These are phyloP conservation scores for Pycnomerus fuliginosus DNA, from an alignment of 2,888 invertebrate genomes.

Conservation along the genomic window DNA sequence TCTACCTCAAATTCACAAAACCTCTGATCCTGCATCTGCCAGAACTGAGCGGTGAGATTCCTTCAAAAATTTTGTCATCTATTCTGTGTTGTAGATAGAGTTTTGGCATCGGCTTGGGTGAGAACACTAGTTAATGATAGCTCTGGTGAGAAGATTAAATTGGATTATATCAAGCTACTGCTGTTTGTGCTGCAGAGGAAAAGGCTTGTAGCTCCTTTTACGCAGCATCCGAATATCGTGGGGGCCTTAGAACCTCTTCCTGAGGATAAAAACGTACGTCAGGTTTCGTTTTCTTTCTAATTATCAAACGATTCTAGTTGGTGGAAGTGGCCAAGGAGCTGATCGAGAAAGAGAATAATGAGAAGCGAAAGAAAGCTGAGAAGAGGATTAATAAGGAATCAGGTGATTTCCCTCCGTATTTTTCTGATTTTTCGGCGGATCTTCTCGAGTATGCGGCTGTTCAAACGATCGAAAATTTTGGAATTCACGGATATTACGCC, in stretches of 20 bases:
- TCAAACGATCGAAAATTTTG: slow-evolving; percentile 55
- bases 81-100: slow-evolving; percentile 49
- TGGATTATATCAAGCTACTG: too few relatives aligned
- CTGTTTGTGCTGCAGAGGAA: too few relatives aligned
- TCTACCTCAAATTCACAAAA: slow-evolving; percentile 52
- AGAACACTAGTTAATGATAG: slow-evolving; percentile 45
- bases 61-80: too few relatives aligned
- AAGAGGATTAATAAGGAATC: slow-evolving; percentile 34
- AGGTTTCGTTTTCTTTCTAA: slow-evolving; percentile 1
- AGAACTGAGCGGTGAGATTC: too few relatives aligned
- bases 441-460: slow-evolving; percentile 52
- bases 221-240: slow-evolving; percentile 44
- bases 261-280: slow-evolving; percentile 37
- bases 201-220: slow-evolving; percentile 50
- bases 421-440: slow-evolving; percentile 50
- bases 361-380: slow-evolving; percentile 28
- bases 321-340: slow-evolving; percentile 46
- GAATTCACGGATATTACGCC: slow-evolving; percentile 56
- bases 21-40: slow-evolving; percentile 51
- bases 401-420: slow-evolving; percentile 44
- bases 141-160: too few relatives aligned
- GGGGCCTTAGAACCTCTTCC: slow-evolving; percentile 44
- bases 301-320: slow-evolving; percentile 27
- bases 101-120: slow-evolving; percentile 52
- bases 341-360: slow-evolving; percentile 40